These are phyloP conservation scores for Rhingia campestris DNA, from an alignment of 2,888 invertebrate genomes.

Conservation along the genomic window DNA sequence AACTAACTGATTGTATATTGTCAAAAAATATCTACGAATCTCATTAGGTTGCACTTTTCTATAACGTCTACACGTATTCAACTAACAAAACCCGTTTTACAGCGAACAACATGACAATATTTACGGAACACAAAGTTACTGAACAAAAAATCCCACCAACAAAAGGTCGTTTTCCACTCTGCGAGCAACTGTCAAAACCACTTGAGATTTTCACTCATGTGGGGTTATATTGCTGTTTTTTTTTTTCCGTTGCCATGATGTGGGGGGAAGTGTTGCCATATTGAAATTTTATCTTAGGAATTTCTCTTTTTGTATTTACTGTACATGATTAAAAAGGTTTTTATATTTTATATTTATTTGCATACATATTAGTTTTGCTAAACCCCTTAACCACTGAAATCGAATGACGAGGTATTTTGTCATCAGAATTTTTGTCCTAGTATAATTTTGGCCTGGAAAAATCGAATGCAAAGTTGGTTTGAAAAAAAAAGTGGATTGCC, in stretches of 20 bases:
- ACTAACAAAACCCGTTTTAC: constrained; percentile 58
- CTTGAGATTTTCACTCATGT: constrained; percentile 57
- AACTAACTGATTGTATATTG: constrained; percentile 53
- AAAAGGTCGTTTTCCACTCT: constrained; percentile 64
- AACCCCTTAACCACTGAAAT: too few species aligned
- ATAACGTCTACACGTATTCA: constrained; percentile 55
- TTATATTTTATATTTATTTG: too few species aligned
- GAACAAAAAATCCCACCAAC: constrained; percentile 26
- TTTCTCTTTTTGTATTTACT: too few species aligned
- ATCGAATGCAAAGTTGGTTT: too few species aligned
- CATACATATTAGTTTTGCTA: too few species aligned
- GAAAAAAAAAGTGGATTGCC: too few species aligned
- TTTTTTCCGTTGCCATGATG: constrained; percentile 8
- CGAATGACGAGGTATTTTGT: too few species aligned
- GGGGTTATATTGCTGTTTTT: background rate
- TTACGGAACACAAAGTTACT: constrained; percentile 36
- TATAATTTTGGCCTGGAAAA: too few species aligned
- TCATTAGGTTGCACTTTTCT: constrained; percentile 61
- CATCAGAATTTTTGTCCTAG: too few species aligned
- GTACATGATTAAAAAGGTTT: too few species aligned
- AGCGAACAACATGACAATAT: constrained; percentile 43
- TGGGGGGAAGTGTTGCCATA: constrained; percentile 30
- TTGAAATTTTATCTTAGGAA: too few species aligned
- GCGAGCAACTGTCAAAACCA: constrained; percentile 50
- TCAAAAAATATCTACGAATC: constrained; percentile 43